These are phyloP conservation scores for Cydia amplana DNA, from an alignment of 1,140 invertebrate species.

Conservation along the genomic window DNA sequence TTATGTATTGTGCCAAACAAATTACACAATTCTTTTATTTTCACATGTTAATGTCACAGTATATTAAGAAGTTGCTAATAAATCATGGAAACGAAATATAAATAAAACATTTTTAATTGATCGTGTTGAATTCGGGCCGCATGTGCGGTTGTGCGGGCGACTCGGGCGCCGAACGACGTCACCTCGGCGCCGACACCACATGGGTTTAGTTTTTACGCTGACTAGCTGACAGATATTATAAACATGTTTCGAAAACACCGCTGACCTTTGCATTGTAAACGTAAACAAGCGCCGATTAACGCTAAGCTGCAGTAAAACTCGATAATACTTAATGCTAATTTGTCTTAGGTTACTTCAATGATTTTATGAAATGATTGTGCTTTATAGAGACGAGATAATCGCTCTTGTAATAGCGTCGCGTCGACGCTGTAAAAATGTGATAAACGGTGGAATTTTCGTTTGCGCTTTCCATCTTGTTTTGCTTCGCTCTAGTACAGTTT, in stretches of 20 bases:
- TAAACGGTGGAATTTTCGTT: constrained; percentile 20
- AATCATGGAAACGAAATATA: constrained; percentile 14
- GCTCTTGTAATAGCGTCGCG: constrained; percentile 13
- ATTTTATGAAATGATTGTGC: constrained; percentile 29
- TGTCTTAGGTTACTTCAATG: constrained; percentile 23
- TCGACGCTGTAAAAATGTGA: constrained; percentile 8
- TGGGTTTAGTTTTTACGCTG: constrained; percentile 41
- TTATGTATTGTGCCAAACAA: not conserved
- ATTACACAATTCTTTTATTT: not conserved
- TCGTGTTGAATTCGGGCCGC: constrained; percentile 45
- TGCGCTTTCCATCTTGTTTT: not conserved
- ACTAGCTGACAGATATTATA: constrained; percentile 55
- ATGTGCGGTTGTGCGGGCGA: constrained; percentile 59
- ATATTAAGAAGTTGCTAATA: constrained; percentile 19
- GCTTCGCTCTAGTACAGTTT: not conserved
- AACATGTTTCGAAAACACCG: constrained; percentile 47
- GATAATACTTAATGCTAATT: constrained; percentile 24
- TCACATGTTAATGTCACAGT: constrained; percentile 26
- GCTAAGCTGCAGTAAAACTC: constrained; percentile 16
- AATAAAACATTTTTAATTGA: constrained; percentile 25
- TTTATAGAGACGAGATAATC: constrained; percentile 30
- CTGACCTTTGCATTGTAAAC: constrained; percentile 44
- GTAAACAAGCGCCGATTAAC: constrained; percentile 27
- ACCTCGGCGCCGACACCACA: constrained; percentile 53
- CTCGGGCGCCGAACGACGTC: constrained; percentile 39